A percentile compares a stretch with the other conserved stretches of the same genome.
Evolutionary conservation across 2,797 vertebrate species (phyloP).

Genomic region (Alcedo atthis): DNA sequence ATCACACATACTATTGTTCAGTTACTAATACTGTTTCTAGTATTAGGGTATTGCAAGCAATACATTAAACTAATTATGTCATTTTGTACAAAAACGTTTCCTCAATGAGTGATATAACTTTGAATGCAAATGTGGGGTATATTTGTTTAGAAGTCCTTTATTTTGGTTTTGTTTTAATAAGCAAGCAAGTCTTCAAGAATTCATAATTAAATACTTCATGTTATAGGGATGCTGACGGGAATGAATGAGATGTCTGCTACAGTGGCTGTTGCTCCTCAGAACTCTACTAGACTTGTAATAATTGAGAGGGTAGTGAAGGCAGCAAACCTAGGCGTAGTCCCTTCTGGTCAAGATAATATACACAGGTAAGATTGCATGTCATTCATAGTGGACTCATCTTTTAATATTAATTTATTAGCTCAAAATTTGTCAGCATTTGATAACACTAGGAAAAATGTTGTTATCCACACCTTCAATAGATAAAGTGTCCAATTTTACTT

Average conservation of each 20-base stretch:
- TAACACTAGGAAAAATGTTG: neutral
- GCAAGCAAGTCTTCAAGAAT: neutral
- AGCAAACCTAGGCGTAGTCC: conserved; percentile 89
- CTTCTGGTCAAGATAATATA: conserved; percentile 83
- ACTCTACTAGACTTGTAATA: conserved; percentile 79
- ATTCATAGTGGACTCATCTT: neutral
- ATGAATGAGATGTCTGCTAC: conserved; percentile 92
- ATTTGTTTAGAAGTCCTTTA: neutral
- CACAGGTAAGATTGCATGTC: conserved; percentile 81
- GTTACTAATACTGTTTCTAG: neutral
- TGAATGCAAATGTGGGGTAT: neutral
- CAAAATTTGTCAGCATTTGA: neutral
- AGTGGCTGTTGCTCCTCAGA: conserved; percentile 83
- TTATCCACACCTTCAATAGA: neutral
- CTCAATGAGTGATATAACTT: neutral
- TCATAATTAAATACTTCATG: neutral
- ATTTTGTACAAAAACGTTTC: neutral
- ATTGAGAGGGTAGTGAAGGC: conserved; percentile 85
- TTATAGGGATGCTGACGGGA: conserved; percentile 89
- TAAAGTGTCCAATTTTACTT: neutral
- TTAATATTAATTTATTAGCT: neutral
- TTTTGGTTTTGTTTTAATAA: conserved; percentile 1
- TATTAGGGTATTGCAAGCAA: neutral
- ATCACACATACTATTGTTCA: neutral
- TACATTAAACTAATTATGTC: neutral